Percentiles rank a stretch among this genome's conserved stretches.
Evolutionary conservation across 2,888 invertebrate genomes (phyloP).

Genomic region (Limnephilus lunatus): DNA sequence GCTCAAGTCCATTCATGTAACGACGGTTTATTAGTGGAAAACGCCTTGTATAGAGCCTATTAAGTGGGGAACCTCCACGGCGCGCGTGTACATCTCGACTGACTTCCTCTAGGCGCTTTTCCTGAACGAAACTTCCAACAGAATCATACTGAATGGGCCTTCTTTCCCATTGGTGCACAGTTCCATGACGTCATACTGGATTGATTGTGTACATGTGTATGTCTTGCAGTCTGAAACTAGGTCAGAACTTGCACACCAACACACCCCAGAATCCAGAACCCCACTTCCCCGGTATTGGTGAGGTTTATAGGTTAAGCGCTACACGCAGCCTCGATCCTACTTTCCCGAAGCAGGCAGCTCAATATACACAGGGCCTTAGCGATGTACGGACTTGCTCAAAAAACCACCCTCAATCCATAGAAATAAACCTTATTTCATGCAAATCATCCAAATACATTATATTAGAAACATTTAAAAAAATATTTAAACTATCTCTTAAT

Average conservation of each 20-base stretch:
- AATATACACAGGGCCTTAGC: neutral
- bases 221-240: constrained; percentile 62
- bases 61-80: constrained; percentile 67
- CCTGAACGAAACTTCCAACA: constrained; percentile 77
- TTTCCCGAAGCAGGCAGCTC: constrained; percentile 14
- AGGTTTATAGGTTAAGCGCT: constrained; percentile 22
- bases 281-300: constrained; percentile 15
- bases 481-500: neutral
- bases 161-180: constrained; percentile 64
- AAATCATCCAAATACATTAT: neutral
- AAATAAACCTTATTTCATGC: neutral
- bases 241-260: constrained; percentile 59
- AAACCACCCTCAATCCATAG: neutral
- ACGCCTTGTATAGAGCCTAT: neutral
- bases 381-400: neutral
- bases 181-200: constrained; percentile 64
- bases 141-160: constrained; percentile 65
- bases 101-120: constrained; percentile 70
- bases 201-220: constrained; percentile 60
- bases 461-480: neutral
- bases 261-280: neutral
- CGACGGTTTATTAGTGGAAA: neutral
- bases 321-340: constrained; percentile 21
- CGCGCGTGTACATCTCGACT: constrained; percentile 74
- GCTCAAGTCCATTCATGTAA: neutral